phyloP scores from a whole-genome alignment of 2,888 invertebrate genomes.

The Cynaeus angustus region DNA sequence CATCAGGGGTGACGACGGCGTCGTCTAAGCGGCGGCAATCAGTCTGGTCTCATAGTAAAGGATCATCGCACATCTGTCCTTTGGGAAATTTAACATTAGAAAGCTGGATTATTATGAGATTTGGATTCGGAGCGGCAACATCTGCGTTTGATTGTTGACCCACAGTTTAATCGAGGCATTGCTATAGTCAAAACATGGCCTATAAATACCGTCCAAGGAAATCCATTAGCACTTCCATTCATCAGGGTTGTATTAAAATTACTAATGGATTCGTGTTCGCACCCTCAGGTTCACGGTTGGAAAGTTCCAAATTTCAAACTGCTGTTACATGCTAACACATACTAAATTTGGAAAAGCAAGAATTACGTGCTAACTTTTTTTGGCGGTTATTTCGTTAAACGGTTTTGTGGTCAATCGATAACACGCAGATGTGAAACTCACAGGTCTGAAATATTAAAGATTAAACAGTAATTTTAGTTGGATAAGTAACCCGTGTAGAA shows the following conservation, averaged over 20 bases:
- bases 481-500: too few relatives aligned
- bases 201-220: constrained; percentile 35
- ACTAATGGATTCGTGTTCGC: constrained; percentile 42
- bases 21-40: constrained; percentile 45
- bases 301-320: constrained; percentile 33
- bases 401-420: neutral
- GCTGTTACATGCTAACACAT: constrained; percentile 24
- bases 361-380: constrained; percentile 24
- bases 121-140: constrained; percentile 43
- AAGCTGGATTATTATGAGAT: constrained; percentile 50
- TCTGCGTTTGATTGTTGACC: constrained; percentile 52
- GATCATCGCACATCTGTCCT: constrained; percentile 51
- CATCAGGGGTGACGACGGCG: constrained; percentile 45
- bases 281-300: constrained; percentile 26
- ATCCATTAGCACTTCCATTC: constrained; percentile 43
- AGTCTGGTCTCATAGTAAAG: constrained; percentile 33
- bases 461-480: too few relatives aligned
- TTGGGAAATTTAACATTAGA: constrained; percentile 51
- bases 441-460: too few relatives aligned
- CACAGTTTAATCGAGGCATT: constrained; percentile 47
- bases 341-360: constrained; percentile 15
- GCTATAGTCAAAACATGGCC: constrained; percentile 44
- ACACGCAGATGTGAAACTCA: neutral
- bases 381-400: neutral
- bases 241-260: constrained; percentile 35